These are phyloP conservation scores for Xestia xanthographa DNA, from an alignment of 2,888 invertebrate species.

Conservation along the genomic window DNA sequence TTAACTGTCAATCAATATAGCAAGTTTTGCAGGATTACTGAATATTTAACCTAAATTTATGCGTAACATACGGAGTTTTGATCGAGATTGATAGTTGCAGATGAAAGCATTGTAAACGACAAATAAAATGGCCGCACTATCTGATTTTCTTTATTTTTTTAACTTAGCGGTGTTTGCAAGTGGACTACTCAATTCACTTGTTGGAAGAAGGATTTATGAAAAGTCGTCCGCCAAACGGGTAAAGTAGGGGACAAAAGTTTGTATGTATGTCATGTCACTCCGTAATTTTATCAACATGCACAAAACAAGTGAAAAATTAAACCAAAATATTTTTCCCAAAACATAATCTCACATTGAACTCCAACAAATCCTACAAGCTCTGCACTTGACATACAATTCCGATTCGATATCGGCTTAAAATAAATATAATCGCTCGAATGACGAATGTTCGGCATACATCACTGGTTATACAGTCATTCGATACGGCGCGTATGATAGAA, in stretches of 20 bases:
- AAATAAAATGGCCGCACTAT: no score
- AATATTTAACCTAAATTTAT: no score
- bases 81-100: no score
- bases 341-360: not conserved
- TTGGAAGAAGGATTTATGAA: not conserved
- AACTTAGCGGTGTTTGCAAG: no score
- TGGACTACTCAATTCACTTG: no score
- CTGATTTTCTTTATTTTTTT: no score
- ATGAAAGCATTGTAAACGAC: no score
- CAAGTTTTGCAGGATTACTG: no score
- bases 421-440: conserved; percentile 59
- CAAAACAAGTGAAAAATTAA: not conserved
- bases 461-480: conserved; percentile 55
- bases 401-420: conserved; percentile 46
- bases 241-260: not conserved
- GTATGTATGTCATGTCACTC: not conserved
- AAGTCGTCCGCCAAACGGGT: not conserved
- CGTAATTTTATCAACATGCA: not conserved
- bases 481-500: conserved; percentile 56
- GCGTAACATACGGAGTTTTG: no score
- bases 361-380: conserved; percentile 22
- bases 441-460: conserved; percentile 58
- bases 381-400: conserved; percentile 47
- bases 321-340: not conserved
- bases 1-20: no score